A percentile compares a stretch with the other conserved stretches of the same genome.
Evolutionary conservation across 2,888 invertebrate species (phyloP).

Genomic region (Agrochola macilenta): DNA sequence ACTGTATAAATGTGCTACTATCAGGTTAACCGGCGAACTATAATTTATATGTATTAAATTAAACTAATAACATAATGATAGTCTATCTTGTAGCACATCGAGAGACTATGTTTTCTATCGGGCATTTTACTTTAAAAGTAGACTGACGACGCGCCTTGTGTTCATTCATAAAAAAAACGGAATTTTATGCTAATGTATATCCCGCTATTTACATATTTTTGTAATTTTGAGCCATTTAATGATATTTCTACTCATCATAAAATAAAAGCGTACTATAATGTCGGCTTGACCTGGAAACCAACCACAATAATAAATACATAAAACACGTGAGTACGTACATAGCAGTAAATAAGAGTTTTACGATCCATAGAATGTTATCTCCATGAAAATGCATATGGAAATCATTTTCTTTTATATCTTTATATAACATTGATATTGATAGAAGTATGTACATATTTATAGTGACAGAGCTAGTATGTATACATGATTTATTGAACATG

Average conservation of each 20-base stretch:
- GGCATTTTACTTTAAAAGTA: constrained; percentile 30
- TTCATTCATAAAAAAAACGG: constrained; percentile 34
- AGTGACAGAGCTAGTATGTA: constrained; percentile 38
- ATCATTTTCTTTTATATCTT: constrained; percentile 40
- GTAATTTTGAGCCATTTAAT: constrained; percentile 13
- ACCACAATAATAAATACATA: constrained; percentile 45
- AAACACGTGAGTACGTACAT: constrained; percentile 43
- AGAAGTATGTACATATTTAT: constrained; percentile 48
- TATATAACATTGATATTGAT: constrained; percentile 40
- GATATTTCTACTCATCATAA: constrained; percentile 20
- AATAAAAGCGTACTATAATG: constrained; percentile 20
- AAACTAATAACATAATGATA: constrained; percentile 25
- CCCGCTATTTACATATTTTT: constrained; percentile 37
- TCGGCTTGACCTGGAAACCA: constrained; percentile 38
- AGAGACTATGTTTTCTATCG: constrained; percentile 18
- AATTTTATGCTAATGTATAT: constrained; percentile 28
- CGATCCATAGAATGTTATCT: constrained; percentile 24
- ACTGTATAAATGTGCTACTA: constrained; percentile 43
- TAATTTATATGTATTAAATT: constrained; percentile 50
- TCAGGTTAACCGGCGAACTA: constrained; percentile 29
- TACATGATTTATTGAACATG: constrained; percentile 72
- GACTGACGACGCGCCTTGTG: background rate
- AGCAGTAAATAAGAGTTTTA: constrained; percentile 48
- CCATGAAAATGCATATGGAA: constrained; percentile 36
- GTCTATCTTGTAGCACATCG: background rate